Conservation (phyloP, 1,140 invertebrate species). For the Asobara japonica region DNA sequence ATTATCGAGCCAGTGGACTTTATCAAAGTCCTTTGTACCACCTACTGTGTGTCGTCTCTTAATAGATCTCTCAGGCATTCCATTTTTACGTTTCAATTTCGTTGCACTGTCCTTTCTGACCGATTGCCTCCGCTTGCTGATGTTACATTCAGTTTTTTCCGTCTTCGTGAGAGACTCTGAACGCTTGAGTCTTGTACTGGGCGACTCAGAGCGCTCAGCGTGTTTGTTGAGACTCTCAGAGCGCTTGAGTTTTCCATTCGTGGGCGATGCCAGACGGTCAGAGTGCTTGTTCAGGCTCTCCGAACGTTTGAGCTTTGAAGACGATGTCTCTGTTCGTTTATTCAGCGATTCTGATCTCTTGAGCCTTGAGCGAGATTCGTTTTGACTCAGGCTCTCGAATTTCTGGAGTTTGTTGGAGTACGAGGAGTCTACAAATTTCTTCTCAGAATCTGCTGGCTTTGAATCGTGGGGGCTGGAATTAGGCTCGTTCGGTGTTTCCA, state of each 20-base stretch:
- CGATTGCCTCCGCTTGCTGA: conserved; percentile 75
- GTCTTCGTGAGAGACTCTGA: conserved; percentile 79
- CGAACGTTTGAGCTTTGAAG: conserved; percentile 60
- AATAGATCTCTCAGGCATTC: conserved; percentile 80
- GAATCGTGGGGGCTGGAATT: not conserved
- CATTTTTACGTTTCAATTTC: conserved; percentile 78
- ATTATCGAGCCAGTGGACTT: conserved; percentile 72
- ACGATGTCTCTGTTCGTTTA: conserved; percentile 62
- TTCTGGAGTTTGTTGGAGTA: conserved; percentile 64
- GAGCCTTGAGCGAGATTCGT: conserved; percentile 60
- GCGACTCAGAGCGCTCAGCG: conserved; percentile 57
- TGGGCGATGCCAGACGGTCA: conserved; percentile 59
- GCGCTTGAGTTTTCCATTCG: conserved; percentile 61
- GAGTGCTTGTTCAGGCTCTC: conserved; percentile 64
- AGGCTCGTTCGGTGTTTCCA: conserved; percentile 24
- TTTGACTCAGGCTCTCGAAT: conserved; percentile 58
- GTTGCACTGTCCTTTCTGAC: conserved; percentile 66
- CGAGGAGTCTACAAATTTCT: conserved; percentile 44
- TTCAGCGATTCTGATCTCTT: conserved; percentile 73
- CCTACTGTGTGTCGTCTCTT: conserved; percentile 92
- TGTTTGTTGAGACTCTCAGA: conserved; percentile 64
- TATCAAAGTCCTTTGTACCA: conserved; percentile 85
- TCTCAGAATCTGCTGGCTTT: not conserved
- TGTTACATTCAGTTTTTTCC: conserved; percentile 84
- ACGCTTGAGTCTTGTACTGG: conserved; percentile 67